Evolutionary conservation across 2,888 invertebrate genomes (phyloP), one percentile per base, ranked within the genome.

Genomic region (Cephus pulcher): DNA sequence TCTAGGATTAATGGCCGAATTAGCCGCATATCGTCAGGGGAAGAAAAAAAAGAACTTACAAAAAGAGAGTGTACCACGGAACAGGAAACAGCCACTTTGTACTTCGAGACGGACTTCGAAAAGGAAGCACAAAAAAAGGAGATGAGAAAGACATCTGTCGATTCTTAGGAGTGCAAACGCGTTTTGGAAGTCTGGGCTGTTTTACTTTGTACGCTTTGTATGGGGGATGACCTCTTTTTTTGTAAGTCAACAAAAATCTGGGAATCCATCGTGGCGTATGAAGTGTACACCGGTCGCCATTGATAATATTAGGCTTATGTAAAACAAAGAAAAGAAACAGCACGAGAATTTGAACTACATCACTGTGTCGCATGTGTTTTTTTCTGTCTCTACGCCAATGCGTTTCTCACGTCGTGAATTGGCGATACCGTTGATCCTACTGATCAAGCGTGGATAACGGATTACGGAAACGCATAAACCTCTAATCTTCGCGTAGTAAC

Each of bases 1-100:
- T 75, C 77, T 80, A 75, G 37, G 82, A 76, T 75, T 32, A 74
- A 75, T 77, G 76, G 81, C 82, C 79, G 84, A 84, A 81, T 84
- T 83, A 85, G 84, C 84, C 84, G 84, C 82, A 82, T 84, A 2
- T 56, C 56, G 56, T 23, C 23, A 56, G 2, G 56, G 56, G 9
- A 56, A 56, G 56, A 56, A 56, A 56, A 37, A 56, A 23, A 23
- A 56, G 56, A 56, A 23, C 56, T 56, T 56, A 56, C 56, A 23
- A 56, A 56, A 56, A 56, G 15, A 56, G 23, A 56, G 23, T 56
- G 2, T 56, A 56, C 56, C 56, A 23, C 9, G 56, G 23, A 56
- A 23, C 23, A 56, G 56, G 56, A 56, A 56, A 23, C 56, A 56
- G 56, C 56, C 56, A 56, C 23, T 23, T 56, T 23, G 23, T 23